Conservation (phyloP, 2,888 invertebrate genomes). For the Trilocha varians region DNA sequence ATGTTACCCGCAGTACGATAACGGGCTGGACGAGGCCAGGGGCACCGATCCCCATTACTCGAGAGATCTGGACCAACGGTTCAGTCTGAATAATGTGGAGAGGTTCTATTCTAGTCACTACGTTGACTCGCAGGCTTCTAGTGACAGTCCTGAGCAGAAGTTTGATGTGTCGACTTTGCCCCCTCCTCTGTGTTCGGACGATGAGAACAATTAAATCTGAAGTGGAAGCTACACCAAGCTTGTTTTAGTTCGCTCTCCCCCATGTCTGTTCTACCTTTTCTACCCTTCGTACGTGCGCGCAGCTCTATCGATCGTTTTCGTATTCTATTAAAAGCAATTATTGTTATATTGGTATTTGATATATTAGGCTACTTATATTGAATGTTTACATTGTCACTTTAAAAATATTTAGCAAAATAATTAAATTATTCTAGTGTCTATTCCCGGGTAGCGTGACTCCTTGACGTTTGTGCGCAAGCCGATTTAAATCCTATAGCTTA, state of each 20-base stretch:
- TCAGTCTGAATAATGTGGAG: constrained; percentile 64
- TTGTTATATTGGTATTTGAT: constrained; percentile 45
- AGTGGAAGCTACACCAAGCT: constrained; percentile 22
- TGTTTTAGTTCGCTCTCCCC: constrained; percentile 29
- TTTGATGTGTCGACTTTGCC: constrained; percentile 84
- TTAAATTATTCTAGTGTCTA: constrained; percentile 53
- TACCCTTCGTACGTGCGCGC: constrained; percentile 30
- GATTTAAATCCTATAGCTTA: constrained; percentile 46
- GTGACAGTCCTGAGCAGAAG: constrained; percentile 80
- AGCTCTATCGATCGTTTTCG: constrained; percentile 25
- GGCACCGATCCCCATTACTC: constrained; percentile 41
- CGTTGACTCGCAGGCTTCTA: constrained; percentile 75
- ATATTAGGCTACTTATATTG: constrained; percentile 48
- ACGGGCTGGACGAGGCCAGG: constrained; percentile 32
- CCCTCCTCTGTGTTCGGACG: constrained; percentile 83
- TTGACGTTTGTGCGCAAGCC: constrained; percentile 42
- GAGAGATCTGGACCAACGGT: constrained; percentile 61
- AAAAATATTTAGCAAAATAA: constrained; percentile 51
- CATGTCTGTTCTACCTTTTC: constrained; percentile 28
- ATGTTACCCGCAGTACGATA: constrained; percentile 63
- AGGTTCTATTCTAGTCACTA: constrained; percentile 67
- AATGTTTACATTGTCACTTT: constrained; percentile 52
- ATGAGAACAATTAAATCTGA: constrained; percentile 73
- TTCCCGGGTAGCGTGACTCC: constrained; percentile 46
- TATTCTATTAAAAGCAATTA: constrained; percentile 50